These are phyloP conservation scores for Anagrus nilaparvatae DNA, from an alignment of 1,140 invertebrate genomes.

Conservation along the genomic window DNA sequence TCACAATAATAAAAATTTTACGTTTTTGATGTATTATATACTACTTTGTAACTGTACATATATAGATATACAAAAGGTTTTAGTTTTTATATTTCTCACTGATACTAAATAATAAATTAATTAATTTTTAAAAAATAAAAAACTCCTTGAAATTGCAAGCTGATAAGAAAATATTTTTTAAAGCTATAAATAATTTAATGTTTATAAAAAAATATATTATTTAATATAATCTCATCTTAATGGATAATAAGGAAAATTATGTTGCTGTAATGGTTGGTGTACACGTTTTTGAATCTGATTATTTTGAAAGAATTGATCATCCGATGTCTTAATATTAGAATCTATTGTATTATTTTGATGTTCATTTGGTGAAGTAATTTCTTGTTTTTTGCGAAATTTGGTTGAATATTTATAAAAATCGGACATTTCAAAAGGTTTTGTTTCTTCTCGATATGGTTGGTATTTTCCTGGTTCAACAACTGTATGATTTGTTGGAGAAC, in stretches of 20 bases:
- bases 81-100: too few species aligned
- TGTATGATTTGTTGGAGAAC: slow-evolving; percentile 69
- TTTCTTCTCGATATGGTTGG: slow-evolving; percentile 85
- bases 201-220: slow-evolving; percentile 8
- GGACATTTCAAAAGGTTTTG: slow-evolving; percentile 93
- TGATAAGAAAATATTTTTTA: slow-evolving; percentile 3
- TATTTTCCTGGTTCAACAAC: slow-evolving; percentile 78
- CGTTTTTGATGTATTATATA: too few species aligned
- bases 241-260: slow-evolving; percentile 38
- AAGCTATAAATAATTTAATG: slow-evolving; percentile 4
- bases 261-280: slow-evolving; percentile 40
- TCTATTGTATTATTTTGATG: not conserved
- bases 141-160: too few species aligned
- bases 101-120: too few species aligned
- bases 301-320: slow-evolving; percentile 11
- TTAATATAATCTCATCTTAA: slow-evolving; percentile 20
- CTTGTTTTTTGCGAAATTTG: slow-evolving; percentile 65
- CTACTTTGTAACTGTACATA: too few species aligned
- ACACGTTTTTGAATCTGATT: slow-evolving; percentile 40
- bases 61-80: too few species aligned
- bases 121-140: slow-evolving; percentile 11
- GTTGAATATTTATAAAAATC: slow-evolving; percentile 97
- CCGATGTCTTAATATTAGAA: slow-evolving; percentile 10
- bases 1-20: too few species aligned
- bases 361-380: slow-evolving; percentile 17